A percentile compares a stretch with the other conserved stretches of the same genome.
Conservation (phyloP, 2,113 vertebrate genomes). For the Uria aalge region DNA sequence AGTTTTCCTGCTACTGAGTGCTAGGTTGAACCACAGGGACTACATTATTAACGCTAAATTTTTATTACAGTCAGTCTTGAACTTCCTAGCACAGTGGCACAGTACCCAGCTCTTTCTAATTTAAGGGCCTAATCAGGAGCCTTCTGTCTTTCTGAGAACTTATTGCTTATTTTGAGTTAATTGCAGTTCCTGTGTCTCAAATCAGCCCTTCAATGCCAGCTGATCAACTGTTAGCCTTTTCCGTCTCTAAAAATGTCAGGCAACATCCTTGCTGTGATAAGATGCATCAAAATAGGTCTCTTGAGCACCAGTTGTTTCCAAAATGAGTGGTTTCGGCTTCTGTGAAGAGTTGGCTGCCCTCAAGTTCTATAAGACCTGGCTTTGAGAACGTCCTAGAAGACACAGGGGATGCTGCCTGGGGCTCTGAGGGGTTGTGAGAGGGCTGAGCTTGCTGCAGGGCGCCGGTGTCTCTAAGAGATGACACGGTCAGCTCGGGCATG, state of each 20-base stretch:
- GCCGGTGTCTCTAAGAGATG: not conserved
- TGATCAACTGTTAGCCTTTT: not conserved
- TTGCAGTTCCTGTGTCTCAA: not conserved
- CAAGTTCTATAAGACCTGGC: not conserved
- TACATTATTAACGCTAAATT: not conserved
- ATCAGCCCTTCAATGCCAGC: not conserved
- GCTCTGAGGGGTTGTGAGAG: not conserved
- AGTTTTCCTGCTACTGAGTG: not conserved
- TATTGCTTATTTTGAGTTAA: not conserved
- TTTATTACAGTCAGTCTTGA: not conserved
- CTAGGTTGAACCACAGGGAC: not conserved
- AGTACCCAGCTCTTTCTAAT: not conserved
- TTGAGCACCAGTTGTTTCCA: not conserved
- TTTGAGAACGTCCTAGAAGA: not conserved
- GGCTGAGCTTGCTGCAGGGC: not conserved
- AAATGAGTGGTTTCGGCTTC: not conserved
- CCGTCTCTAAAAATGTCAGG: not conserved
- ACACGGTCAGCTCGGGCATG: rapidly evolving
- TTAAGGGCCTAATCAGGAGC: not conserved
- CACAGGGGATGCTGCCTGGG: not conserved
- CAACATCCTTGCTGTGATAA: not conserved
- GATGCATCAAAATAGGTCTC: not conserved
- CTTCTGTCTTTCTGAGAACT: not conserved
- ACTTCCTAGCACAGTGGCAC: not conserved
- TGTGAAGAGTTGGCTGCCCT: not conserved